phyloP scores from a whole-genome alignment of 2,797 vertebrate species.

The Prunella strophiata region DNA sequence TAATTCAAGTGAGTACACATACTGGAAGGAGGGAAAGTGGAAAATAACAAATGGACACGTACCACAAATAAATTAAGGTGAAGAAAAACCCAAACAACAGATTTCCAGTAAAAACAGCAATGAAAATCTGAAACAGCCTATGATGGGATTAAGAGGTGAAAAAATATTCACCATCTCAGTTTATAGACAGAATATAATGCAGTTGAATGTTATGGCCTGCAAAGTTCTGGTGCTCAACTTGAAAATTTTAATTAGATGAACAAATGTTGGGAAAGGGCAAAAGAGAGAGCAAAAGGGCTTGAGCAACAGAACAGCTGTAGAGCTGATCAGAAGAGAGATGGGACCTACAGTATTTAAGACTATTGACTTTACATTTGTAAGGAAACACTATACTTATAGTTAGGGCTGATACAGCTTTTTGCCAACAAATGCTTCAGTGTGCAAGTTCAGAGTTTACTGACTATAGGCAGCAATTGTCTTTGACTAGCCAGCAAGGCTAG shows the following conservation, averaged over 20 bases:
- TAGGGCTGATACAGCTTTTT: not conserved
- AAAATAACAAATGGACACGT: not conserved
- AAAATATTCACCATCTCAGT: not conserved
- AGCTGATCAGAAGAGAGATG: not conserved
- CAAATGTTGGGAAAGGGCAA: not conserved
- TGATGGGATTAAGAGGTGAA: not conserved
- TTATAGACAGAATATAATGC: not conserved
- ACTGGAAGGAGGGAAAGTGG: not conserved
- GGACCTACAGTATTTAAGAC: not conserved
- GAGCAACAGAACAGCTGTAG: not conserved
- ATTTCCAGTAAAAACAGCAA: not conserved
- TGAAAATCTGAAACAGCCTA: not conserved
- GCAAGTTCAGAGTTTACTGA: not conserved
- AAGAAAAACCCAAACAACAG: not conserved
- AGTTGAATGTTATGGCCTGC: not conserved
- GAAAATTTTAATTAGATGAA: not conserved
- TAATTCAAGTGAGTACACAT: not conserved
- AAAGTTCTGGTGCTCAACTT: not conserved
- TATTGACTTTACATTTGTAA: not conserved
- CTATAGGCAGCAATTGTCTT: not conserved
- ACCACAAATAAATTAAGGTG: not conserved
- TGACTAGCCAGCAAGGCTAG: not conserved
- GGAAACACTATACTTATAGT: not conserved
- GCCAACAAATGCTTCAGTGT: not conserved
- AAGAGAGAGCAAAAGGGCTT: not conserved